phyloP scores from a whole-genome alignment of 2,113 vertebrate species.

The Mirounga angustirostris region DNA sequence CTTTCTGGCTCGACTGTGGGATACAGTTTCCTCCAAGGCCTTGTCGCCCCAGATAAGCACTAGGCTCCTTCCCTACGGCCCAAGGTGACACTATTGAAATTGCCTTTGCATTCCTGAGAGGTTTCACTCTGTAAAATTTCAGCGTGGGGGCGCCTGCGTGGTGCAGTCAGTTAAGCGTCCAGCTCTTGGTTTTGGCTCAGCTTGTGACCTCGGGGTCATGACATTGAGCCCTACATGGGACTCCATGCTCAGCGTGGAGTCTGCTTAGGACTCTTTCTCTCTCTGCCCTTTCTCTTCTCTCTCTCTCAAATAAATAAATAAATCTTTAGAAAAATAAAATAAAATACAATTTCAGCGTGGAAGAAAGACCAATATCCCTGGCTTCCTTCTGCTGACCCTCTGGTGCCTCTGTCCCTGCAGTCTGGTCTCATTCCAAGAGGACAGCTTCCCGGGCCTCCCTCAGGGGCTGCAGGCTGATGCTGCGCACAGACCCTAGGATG shows the following conservation, averaged over 20 bases:
- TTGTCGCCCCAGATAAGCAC: neutral
- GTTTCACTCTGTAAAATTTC: neutral
- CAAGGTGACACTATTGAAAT: neutral
- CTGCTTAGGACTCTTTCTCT: neutral
- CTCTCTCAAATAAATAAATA: neutral
- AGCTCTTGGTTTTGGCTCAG: neutral
- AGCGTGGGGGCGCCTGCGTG: neutral
- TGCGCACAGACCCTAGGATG: neutral
- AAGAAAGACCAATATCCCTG: neutral
- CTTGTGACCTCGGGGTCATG: neutral
- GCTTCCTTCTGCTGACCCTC: neutral
- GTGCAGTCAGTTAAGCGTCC: neutral
- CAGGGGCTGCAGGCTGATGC: neutral
- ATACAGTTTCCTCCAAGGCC: neutral
- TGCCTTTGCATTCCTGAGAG: neutral
- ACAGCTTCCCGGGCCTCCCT: neutral
- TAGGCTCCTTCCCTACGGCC: neutral
- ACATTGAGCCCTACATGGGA: neutral
- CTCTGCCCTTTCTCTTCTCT: neutral
- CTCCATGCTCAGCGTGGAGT: neutral
- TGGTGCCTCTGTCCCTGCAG: rapidly evolving
- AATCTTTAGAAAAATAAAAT: neutral
- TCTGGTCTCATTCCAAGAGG: neutral
- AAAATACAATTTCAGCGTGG: neutral
- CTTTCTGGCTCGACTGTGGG: neutral